A percentile compares a stretch with the other conserved stretches of the same genome.
Evolutionary conservation across 2,113 vertebrate species (phyloP).

Genomic region (Eupsittula cactorum): DNA sequence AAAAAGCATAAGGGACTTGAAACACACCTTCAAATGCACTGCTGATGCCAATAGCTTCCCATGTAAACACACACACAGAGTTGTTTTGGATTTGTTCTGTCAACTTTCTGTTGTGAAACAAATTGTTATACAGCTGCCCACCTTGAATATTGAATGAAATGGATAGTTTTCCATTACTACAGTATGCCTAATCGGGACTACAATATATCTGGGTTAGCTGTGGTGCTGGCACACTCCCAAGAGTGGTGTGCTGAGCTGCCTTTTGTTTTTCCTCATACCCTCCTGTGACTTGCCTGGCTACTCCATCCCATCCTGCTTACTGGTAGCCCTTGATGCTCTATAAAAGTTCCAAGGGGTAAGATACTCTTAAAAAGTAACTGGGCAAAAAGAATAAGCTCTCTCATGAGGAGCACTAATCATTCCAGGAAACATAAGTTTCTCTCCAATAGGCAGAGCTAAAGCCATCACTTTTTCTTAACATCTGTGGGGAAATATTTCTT

Average conservation of each 20-base stretch:
- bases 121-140: conserved; percentile 77
- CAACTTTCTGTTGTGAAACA: conserved; percentile 85
- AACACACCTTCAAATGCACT: conserved; percentile 78
- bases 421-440: not conserved
- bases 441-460: not conserved
- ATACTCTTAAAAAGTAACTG: not conserved
- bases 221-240: not conserved
- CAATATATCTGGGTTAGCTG: not conserved
- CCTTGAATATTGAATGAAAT: conserved; percentile 80
- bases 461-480: not conserved
- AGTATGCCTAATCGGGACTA: not conserved
- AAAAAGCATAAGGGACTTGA: conserved; percentile 87
- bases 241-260: not conserved
- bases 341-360: not conserved
- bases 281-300: not conserved
- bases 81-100: conserved; percentile 88
- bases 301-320: not conserved
- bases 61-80: conserved; percentile 83
- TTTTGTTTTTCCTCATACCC: not conserved
- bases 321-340: not conserved
- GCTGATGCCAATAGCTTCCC: conserved; percentile 78
- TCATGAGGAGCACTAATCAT: not conserved
- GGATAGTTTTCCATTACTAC: conserved; percentile 40
- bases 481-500: not conserved
- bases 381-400: conserved; percentile 45